Evolutionary conservation across 2,113 vertebrate species (phyloP).

Genomic region (Noctilio leporinus): DNA sequence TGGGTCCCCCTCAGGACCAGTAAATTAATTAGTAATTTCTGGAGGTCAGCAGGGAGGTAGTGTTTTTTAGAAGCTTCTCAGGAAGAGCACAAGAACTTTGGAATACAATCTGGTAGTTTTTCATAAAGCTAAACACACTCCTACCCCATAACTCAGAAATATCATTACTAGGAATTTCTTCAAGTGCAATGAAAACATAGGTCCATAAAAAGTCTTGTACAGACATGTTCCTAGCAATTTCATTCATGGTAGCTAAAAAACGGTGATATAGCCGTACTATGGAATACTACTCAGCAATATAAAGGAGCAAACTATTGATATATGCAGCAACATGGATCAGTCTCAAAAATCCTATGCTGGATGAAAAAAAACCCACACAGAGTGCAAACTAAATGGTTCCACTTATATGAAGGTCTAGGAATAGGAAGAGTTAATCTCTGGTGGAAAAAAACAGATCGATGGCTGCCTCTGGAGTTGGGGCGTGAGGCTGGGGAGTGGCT

Average conservation of each 20-base stretch:
- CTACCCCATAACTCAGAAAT: neutral
- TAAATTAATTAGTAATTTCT: neutral
- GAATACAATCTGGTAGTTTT: neutral
- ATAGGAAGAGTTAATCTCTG: neutral
- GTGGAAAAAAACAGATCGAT: neutral
- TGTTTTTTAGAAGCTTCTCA: neutral
- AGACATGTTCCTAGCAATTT: neutral
- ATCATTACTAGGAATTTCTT: neutral
- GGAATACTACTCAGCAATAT: neutral
- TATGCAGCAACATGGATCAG: neutral
- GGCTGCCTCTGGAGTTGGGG: neutral
- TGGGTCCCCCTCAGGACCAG: neutral
- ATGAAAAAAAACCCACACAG: neutral
- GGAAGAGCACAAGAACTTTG: neutral
- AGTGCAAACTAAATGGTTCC: neutral
- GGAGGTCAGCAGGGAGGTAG: neutral
- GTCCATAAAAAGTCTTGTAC: neutral
- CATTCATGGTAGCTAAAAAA: neutral
- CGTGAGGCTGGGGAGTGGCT: neutral
- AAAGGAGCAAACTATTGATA: neutral
- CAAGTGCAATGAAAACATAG: constrained; percentile 7
- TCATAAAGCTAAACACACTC: neutral
- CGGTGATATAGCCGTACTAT: neutral
- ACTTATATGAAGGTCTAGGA: neutral
- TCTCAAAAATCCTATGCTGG: neutral